Percentiles rank a stretch among this genome's conserved stretches.
Conservation (phyloP, 2,888 invertebrate species). For the Tachina fera region DNA sequence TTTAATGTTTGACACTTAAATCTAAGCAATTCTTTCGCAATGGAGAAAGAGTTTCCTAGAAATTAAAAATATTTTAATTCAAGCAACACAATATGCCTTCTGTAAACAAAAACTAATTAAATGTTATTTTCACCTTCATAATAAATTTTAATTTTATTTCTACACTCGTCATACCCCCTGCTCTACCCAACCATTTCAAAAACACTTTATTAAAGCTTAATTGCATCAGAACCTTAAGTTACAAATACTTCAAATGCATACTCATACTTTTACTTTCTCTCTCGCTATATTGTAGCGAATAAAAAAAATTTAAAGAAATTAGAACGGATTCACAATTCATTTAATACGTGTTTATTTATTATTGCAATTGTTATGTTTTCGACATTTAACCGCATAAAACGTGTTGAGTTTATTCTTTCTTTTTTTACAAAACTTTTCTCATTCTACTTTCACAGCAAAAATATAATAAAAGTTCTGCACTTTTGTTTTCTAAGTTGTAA, state of each 20-base stretch:
- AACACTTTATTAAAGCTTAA: too few species aligned
- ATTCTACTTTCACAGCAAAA: slow-evolving; percentile 1
- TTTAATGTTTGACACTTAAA: too few species aligned
- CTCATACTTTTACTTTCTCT: background rate
- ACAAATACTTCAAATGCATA: background rate
- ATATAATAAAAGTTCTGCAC: slow-evolving; percentile 1
- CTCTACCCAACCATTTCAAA: too few species aligned
- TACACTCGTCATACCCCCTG: too few species aligned
- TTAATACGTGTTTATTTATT: slow-evolving; percentile 34
- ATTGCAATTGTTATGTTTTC: slow-evolving; percentile 41
- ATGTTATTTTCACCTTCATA: too few species aligned
- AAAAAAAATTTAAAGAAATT: background rate
- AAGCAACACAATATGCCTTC: too few species aligned
- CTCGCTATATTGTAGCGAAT: background rate
- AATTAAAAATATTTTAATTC: too few species aligned
- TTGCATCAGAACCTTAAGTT: too few species aligned
- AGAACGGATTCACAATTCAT: slow-evolving; percentile 17
- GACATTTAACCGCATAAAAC: slow-evolving; percentile 45
- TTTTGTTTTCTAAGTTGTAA: slow-evolving; percentile 9
- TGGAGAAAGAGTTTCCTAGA: too few species aligned
- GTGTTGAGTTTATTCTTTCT: slow-evolving; percentile 35
- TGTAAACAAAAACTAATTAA: too few species aligned
- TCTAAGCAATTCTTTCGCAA: too few species aligned
- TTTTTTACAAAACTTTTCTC: slow-evolving; percentile 13
- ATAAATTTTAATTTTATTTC: too few species aligned